These are phyloP conservation scores for Caenorhabditis drosophilae DNA, from an alignment of 2,888 invertebrate species.

Conservation along the genomic window DNA sequence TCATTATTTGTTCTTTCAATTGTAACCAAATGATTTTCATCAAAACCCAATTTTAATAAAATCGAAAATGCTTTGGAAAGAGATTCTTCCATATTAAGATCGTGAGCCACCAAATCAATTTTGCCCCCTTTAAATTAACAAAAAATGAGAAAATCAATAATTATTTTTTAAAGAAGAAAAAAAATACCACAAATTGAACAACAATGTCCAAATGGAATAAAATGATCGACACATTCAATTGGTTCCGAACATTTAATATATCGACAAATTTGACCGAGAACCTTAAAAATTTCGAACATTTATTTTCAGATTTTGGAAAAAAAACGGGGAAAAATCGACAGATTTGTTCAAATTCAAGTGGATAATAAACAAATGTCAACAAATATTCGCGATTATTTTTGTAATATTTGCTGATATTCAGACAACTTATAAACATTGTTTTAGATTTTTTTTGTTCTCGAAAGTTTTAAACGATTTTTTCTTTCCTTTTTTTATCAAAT, in stretches of 20 bases:
- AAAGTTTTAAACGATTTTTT: too few species aligned
- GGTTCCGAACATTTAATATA: constrained; percentile 25
- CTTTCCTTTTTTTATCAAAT: too few species aligned
- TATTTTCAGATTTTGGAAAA: background rate
- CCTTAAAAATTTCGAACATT: constrained; percentile 27
- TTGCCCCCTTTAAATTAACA: constrained; percentile 10
- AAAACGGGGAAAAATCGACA: background rate
- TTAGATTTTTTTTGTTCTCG: too few species aligned
- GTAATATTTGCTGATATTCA: too few species aligned
- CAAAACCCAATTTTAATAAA: background rate
- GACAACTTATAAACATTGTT: too few species aligned
- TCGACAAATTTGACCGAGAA: constrained; percentile 32
- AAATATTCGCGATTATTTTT: background rate
- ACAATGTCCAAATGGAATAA: constrained; percentile 46
- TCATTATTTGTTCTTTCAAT: constrained; percentile 9
- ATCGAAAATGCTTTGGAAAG: background rate
- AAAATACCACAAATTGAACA: constrained; percentile 45
- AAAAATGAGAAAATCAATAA: background rate
- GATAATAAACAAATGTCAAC: constrained; percentile 8
- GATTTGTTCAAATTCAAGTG: constrained; percentile 17
- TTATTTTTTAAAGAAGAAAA: background rate
- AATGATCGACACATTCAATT: constrained; percentile 24
- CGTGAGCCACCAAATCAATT: constrained; percentile 6
- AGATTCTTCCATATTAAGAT: constrained; percentile 5
- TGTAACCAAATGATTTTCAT: background rate